Conservation (phyloP, 2,888 invertebrate genomes). For the Orthosia gracilis region DNA sequence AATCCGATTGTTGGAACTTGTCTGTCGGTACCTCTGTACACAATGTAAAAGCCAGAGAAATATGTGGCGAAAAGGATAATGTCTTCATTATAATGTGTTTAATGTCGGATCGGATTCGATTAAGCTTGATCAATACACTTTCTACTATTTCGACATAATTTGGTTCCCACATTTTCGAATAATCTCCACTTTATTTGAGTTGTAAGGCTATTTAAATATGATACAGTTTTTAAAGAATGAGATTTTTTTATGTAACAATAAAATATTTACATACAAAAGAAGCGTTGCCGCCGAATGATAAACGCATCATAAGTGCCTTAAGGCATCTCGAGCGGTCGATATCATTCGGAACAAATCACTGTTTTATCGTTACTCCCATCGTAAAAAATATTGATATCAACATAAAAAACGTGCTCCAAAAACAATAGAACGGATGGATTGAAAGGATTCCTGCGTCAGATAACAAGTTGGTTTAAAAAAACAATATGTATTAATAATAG, state of each 20-base stretch:
- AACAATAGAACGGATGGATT: slow-evolving; percentile 90
- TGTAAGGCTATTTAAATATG: slow-evolving; percentile 60
- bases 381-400: slow-evolving; percentile 90
- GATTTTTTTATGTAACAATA: slow-evolving; percentile 81
- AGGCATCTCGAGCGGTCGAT: slow-evolving; percentile 83
- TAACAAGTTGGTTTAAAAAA: slow-evolving; percentile 83
- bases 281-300: slow-evolving; percentile 87
- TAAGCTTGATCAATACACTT: slow-evolving; percentile 81
- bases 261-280: slow-evolving; percentile 89
- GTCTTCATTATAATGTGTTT: slow-evolving; percentile 80
- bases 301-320: slow-evolving; percentile 84
- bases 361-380: slow-evolving; percentile 88
- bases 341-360: slow-evolving; percentile 90
- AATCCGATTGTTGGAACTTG: slow-evolving; percentile 81
- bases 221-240: slow-evolving; percentile 64
- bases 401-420: slow-evolving; percentile 88
- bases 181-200: slow-evolving; percentile 55
- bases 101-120: slow-evolving; percentile 76
- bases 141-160: slow-evolving; percentile 69
- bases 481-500: slow-evolving; percentile 89
- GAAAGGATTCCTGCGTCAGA: slow-evolving; percentile 89
- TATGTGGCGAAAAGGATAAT: slow-evolving; percentile 73
- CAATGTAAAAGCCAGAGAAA: slow-evolving; percentile 68
- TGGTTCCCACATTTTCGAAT: slow-evolving; percentile 39
- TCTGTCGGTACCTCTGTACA: slow-evolving; percentile 72